Evolutionary conservation across 2,888 invertebrate species (phyloP), one percentile per base, ranked within the genome.

Genomic region (Drosophila lacicola): DNA sequence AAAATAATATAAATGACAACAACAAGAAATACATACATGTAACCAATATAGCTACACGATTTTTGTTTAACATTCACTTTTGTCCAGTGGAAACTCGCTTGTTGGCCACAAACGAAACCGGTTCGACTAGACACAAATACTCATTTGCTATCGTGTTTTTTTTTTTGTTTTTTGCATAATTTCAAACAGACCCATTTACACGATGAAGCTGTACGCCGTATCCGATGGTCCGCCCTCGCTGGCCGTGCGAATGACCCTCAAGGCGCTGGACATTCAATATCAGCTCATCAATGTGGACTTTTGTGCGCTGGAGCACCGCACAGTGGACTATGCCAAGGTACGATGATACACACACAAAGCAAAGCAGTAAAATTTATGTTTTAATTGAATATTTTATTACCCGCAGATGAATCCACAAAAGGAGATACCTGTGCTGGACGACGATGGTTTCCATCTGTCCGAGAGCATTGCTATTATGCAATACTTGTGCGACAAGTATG

Each of bases 171-270:
- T 45, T 10, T 64, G 21, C 13, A 21, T 37, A 33, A 13, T 63
- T 56, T 11, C 11, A 14, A 45, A 53, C 64, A 91, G 91, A 73
- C 80, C 84, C 56, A 83, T 86, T 64, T 86, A 80, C 55, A 81
- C 86, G 34, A 92, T 96, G 90, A 96, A 95, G 89, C 90, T 96
- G 45, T 96, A 96, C 87, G 94, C 94, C 49, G 95, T 96, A 55
- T 95, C 95, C 4, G 96, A 96, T 92, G 96, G 96, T 1, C 96
- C 96, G 2, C 96, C 96, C 53, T 96, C 96, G 6, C 90, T 96
- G 65, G 95, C 96, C 5, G 96, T 96, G 53, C 93, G 95, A 39
- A 95, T 95, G 93, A 94, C 94, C 2, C 91, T 96, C 11, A 94
- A 95, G 74, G 94, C 94, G 29, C 92, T 96, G 39, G 92, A 94